Percentiles rank a stretch among this genome's conserved stretches.
phyloP scores from a whole-genome alignment of 2,797 vertebrate genomes.

The Furcifer pardalis region DNA sequence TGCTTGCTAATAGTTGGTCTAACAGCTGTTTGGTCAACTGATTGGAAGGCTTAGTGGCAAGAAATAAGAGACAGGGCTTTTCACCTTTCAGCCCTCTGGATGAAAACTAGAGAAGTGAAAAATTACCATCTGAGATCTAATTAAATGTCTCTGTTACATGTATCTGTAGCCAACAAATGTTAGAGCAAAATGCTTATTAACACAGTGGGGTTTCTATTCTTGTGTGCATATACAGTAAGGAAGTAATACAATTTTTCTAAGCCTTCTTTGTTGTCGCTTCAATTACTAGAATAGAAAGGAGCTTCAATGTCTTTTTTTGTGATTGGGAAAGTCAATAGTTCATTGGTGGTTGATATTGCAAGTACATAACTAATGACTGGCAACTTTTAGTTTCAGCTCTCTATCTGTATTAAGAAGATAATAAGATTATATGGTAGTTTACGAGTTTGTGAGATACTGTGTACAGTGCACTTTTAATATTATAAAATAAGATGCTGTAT shows the following conservation, averaged over 20 bases:
- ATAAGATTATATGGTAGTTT: neutral
- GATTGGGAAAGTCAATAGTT: neutral
- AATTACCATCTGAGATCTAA: conserved; percentile 58
- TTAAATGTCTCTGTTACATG: conserved; percentile 58
- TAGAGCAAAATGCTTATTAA: neutral
- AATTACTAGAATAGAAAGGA: neutral
- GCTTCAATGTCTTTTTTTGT: neutral
- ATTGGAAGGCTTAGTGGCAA: conserved; percentile 40
- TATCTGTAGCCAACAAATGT: conserved; percentile 17
- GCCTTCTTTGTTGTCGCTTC: neutral
- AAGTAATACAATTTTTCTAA: neutral
- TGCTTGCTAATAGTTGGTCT: conserved; percentile 53
- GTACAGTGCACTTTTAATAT: neutral
- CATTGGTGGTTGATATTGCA: neutral
- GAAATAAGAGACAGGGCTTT: conserved; percentile 59
- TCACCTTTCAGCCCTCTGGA: conserved; percentile 52
- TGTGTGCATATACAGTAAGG: conserved; percentile 11
- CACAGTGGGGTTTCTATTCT: neutral
- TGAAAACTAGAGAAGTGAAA: conserved; percentile 56
- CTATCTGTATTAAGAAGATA: neutral
- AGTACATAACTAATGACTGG: neutral
- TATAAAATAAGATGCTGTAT: neutral
- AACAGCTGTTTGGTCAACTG: conserved; percentile 38
- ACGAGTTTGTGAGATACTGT: neutral
- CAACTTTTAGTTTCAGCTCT: neutral